Evolutionary conservation across 1,140 invertebrate genomes (phyloP).

Genomic region (Dreissena polymorpha): DNA sequence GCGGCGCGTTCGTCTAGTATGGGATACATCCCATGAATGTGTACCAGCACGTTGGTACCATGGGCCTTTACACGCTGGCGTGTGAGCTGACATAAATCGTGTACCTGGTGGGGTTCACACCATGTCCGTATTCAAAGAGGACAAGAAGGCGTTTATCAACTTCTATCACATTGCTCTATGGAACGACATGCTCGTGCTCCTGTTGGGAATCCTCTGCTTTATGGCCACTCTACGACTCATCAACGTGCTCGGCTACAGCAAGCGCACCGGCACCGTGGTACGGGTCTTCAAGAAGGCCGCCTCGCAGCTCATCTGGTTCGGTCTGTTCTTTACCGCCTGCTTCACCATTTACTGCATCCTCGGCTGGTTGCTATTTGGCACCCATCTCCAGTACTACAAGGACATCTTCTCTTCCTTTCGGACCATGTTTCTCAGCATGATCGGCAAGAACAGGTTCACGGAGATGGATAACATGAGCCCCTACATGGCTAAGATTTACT

Average conservation of each 20-base stretch:
- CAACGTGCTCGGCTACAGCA: constrained; percentile 72
- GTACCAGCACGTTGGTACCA: constrained; percentile 68
- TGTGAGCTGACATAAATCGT: constrained; percentile 68
- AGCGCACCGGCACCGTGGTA: constrained; percentile 61
- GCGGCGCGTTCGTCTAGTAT: constrained; percentile 69
- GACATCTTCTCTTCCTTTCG: constrained; percentile 60
- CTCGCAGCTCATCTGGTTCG: constrained; percentile 61
- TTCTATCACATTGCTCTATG: constrained; percentile 66
- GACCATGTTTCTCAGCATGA: constrained; percentile 80
- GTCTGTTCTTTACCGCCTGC: constrained; percentile 58
- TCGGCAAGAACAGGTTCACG: constrained; percentile 83
- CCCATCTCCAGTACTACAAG: constrained; percentile 61
- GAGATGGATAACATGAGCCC: constrained; percentile 63
- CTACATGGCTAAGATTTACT: constrained; percentile 63
- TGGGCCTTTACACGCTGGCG: constrained; percentile 65
- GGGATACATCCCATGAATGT: constrained; percentile 69
- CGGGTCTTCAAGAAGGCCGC: constrained; percentile 59
- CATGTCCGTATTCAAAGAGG: constrained; percentile 54
- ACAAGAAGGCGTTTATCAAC: constrained; percentile 65
- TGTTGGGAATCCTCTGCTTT: constrained; percentile 60
- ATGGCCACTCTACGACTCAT: constrained; percentile 64
- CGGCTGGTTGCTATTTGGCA: constrained; percentile 64
- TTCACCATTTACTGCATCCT: constrained; percentile 59
- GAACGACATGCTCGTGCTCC: constrained; percentile 54
- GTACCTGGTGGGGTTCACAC: constrained; percentile 63